A percentile compares a stretch with the other conserved stretches of the same genome.
Conservation (phyloP, 2,888 invertebrate species). For the Nasonia oneida region DNA sequence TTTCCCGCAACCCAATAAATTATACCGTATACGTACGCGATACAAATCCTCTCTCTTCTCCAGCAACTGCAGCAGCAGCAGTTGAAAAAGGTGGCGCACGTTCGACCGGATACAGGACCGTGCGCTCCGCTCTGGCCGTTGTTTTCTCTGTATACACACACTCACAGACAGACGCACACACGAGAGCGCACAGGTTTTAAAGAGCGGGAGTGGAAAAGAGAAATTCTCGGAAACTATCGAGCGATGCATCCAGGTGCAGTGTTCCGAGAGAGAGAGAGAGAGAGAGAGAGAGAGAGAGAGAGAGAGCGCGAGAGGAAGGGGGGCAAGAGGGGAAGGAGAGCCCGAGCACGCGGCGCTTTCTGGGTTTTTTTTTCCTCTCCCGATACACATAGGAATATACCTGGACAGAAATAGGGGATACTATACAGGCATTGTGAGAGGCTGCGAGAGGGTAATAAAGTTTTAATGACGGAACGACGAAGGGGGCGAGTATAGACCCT, state of each 20-base stretch:
- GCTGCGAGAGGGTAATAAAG: no score
- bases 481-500: background rate
- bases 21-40: constrained; percentile 17
- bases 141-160: background rate
- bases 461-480: no score
- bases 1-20: constrained; percentile 49
- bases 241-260: constrained; percentile 53
- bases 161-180: background rate
- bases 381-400: background rate
- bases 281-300: background rate
- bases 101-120: constrained; percentile 34
- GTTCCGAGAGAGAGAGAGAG: background rate
- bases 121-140: background rate
- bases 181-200: background rate
- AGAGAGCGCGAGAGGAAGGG: background rate
- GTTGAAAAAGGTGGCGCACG: constrained; percentile 13
- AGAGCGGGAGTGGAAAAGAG: constrained; percentile 33
- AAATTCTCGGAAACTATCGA: constrained; percentile 56
- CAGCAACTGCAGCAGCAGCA: background rate
- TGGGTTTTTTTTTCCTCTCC: background rate
- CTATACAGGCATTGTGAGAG: no score
- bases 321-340: background rate
- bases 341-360: background rate
- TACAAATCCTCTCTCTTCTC: background rate
- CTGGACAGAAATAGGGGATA: background rate